Evolutionary conservation across 1,140 invertebrate genomes (phyloP).

Genomic region (Pseudomyrmex concolor): DNA sequence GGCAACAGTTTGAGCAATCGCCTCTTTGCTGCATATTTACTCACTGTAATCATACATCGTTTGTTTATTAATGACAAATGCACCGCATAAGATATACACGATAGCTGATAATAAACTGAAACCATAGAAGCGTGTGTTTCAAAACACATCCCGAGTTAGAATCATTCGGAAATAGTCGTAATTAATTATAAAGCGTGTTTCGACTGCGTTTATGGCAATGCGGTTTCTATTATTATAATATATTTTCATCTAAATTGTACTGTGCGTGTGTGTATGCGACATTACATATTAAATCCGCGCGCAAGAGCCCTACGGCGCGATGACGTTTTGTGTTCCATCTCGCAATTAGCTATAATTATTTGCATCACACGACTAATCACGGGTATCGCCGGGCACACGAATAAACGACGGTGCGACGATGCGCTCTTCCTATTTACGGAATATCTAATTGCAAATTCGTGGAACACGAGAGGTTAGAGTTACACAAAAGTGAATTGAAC

Average conservation of each 20-base stretch:
- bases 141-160: slow-evolving; percentile 18
- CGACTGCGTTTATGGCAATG: slow-evolving; percentile 60
- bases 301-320: slow-evolving; percentile 21
- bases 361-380: slow-evolving; percentile 35
- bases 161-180: slow-evolving; percentile 33
- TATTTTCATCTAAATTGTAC: slow-evolving; percentile 51
- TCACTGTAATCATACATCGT: neutral
- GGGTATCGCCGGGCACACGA: slow-evolving; percentile 16
- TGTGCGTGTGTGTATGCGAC: slow-evolving; percentile 2
- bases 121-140: slow-evolving; percentile 19
- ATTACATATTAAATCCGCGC: slow-evolving; percentile 52
- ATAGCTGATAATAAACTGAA: slow-evolving; percentile 25
- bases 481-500: slow-evolving; percentile 65
- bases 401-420: neutral
- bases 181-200: slow-evolving; percentile 52
- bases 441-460: slow-evolving; percentile 68
- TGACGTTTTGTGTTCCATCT: slow-evolving; percentile 42
- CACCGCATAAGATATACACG: neutral
- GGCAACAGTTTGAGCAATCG: neutral
- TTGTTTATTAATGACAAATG: slow-evolving; percentile 15
- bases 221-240: slow-evolving; percentile 43
- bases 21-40: neutral
- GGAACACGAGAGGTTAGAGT: slow-evolving; percentile 57
- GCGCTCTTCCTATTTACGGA: slow-evolving; percentile 47
- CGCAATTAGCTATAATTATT: slow-evolving; percentile 58